phyloP scores from a whole-genome alignment of 1,140 invertebrate genomes.

The Aleiodes sp. region DNA sequence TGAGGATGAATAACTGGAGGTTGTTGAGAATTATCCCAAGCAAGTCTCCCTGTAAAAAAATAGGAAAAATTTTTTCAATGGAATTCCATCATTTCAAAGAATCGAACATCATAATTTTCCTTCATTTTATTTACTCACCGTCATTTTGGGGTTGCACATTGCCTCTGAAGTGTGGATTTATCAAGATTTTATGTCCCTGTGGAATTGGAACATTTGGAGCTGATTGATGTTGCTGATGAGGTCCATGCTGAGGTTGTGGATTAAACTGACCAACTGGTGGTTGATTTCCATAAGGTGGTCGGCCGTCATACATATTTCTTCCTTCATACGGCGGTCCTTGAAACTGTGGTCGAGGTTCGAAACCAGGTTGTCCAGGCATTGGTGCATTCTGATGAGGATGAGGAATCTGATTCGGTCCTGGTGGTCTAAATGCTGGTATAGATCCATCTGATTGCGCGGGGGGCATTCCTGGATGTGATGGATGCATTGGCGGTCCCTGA shows the following conservation, averaged over 20 bases:
- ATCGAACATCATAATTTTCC: no score
- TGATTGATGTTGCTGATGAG: slow-evolving; percentile 35
- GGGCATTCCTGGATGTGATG: slow-evolving; percentile 35
- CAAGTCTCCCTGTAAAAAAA: slow-evolving; percentile 41
- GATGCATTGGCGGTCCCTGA: slow-evolving; percentile 44
- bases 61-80: no score
- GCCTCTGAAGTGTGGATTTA: slow-evolving; percentile 65
- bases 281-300: slow-evolving; percentile 45
- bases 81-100: no score
- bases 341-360: slow-evolving; percentile 52
- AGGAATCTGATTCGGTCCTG: slow-evolving; percentile 39
- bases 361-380: slow-evolving; percentile 44
- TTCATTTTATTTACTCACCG: slow-evolving; percentile 52
- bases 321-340: slow-evolving; percentile 47
- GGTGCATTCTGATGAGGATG: slow-evolving; percentile 42
- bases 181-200: slow-evolving; percentile 63
- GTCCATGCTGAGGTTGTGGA: slow-evolving; percentile 35
- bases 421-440: slow-evolving; percentile 34
- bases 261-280: slow-evolving; percentile 33
- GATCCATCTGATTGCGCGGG: slow-evolving; percentile 19
- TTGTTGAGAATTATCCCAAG: slow-evolving; percentile 52
- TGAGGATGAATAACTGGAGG: slow-evolving; percentile 42
- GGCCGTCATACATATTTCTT: slow-evolving; percentile 45
- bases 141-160: slow-evolving; percentile 51
- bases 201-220: slow-evolving; percentile 50